Conservation (phyloP, 2,797 vertebrate species). For the Semotilus atromaculatus region DNA sequence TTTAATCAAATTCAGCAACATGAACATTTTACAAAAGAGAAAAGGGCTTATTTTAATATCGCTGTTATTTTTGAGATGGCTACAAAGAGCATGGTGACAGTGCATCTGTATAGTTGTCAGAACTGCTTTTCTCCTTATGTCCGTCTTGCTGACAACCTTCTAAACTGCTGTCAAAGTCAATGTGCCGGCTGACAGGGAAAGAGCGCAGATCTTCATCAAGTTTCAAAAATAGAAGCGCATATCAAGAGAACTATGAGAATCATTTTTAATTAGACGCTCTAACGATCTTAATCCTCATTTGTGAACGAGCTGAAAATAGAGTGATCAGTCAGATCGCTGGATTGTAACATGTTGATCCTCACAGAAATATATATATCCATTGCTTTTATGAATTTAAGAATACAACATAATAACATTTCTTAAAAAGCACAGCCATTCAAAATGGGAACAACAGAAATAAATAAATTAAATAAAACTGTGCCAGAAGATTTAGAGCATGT, state of each 20-base stretch:
- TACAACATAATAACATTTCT: background rate
- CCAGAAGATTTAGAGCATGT: background rate
- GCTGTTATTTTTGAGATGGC: background rate
- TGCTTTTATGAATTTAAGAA: background rate
- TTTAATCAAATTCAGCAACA: conserved; percentile 39
- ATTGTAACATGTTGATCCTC: conserved; percentile 22
- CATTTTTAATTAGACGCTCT: conserved; percentile 54
- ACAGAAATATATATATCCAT: background rate
- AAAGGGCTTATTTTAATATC: conserved; percentile 27
- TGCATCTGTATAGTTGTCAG: conserved; percentile 35
- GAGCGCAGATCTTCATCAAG: conserved; percentile 38
- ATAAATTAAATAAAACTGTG: background rate
- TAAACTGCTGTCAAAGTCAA: conserved; percentile 41
- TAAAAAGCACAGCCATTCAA: background rate
- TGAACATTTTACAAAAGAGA: conserved; percentile 33
- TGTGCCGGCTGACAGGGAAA: conserved; percentile 38
- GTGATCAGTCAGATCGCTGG: conserved; percentile 65
- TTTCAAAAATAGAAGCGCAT: conserved; percentile 55
- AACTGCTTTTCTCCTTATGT: conserved; percentile 28
- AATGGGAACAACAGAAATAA: background rate
- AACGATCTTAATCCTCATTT: conserved; percentile 52
- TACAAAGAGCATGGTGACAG: conserved; percentile 20
- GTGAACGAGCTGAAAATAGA: conserved; percentile 67
- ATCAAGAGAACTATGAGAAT: conserved; percentile 24
- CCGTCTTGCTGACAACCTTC: conserved; percentile 33